A percentile compares a stretch with the other conserved stretches of the same genome.
Evolutionary conservation across 2,113 vertebrate genomes (phyloP).

Genomic region (Sander lucioperca): DNA sequence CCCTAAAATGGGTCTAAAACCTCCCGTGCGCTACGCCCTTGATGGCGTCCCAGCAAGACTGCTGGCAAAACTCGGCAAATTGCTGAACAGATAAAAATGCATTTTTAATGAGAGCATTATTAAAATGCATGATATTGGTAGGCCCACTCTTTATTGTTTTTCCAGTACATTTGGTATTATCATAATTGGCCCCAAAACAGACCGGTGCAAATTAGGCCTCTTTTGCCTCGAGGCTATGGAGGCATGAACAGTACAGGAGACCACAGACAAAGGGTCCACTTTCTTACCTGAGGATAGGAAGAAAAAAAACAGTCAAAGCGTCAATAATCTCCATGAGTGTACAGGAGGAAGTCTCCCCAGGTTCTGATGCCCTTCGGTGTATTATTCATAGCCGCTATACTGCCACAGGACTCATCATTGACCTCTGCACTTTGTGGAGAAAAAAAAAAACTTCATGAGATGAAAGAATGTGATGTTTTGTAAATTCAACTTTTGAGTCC

Average conservation of each 20-base stretch:
- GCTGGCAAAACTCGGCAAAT: constrained; percentile 58
- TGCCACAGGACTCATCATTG: constrained; percentile 86
- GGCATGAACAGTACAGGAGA: constrained; percentile 76
- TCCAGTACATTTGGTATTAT: constrained; percentile 83
- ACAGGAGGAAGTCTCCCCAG: constrained; percentile 79
- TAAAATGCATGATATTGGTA: constrained; percentile 74
- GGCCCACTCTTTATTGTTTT: constrained; percentile 79
- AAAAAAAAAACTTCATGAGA: constrained; percentile 76
- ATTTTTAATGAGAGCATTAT: constrained; percentile 77
- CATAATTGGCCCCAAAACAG: constrained; percentile 87
- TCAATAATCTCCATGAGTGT: constrained; percentile 85
- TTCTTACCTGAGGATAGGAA: constrained; percentile 78
- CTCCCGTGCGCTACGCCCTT: too few relatives aligned
- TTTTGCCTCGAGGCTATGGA: constrained; percentile 82
- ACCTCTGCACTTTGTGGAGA: constrained; percentile 80
- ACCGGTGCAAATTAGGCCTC: constrained; percentile 82
- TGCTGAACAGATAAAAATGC: constrained; percentile 69
- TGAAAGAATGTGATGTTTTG: constrained; percentile 85
- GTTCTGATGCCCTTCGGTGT: constrained; percentile 77
- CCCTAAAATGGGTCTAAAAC: too few relatives aligned
- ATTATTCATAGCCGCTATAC: constrained; percentile 81
- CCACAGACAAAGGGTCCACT: constrained; percentile 80
- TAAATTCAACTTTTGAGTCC: constrained; percentile 83
- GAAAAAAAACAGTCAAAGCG: constrained; percentile 70
- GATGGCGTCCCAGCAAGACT: not conserved